Evolutionary conservation across 2,888 invertebrate species (phyloP).

Genomic region (Drosophila vallismaia): DNA sequence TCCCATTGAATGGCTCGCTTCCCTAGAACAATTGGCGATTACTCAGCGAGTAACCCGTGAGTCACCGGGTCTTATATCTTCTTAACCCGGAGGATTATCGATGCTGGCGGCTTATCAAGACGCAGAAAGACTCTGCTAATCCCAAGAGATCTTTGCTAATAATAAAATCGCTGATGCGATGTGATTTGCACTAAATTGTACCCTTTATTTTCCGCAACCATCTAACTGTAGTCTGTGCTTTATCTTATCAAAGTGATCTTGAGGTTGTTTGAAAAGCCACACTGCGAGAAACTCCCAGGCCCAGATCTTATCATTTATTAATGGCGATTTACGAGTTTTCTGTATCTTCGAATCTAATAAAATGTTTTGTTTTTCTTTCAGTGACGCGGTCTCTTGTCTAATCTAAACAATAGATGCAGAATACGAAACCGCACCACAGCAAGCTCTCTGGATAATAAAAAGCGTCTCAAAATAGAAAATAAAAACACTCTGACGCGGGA

Average conservation of each 20-base stretch:
- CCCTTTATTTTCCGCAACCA: neutral
- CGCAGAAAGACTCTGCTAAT: neutral
- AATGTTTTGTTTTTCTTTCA: conserved; percentile 9
- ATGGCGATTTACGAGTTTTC: conserved; percentile 11
- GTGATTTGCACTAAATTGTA: conserved; percentile 57
- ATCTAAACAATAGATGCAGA: conserved; percentile 48
- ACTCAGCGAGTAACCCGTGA: conserved; percentile 36
- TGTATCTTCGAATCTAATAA: neutral
- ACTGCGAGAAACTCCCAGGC: conserved; percentile 40
- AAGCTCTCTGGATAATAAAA: conserved; percentile 7
- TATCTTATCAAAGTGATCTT: conserved; percentile 78
- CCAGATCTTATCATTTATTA: neutral
- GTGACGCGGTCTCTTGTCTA: conserved; percentile 48
- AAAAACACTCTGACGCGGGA: conserved; percentile 41
- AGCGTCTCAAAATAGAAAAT: conserved; percentile 25
- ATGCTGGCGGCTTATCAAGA: conserved; percentile 11
- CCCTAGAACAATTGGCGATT: conserved; percentile 53
- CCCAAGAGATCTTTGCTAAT: neutral
- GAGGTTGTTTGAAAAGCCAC: conserved; percentile 46
- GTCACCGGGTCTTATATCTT: conserved; percentile 17
- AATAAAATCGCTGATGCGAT: conserved; percentile 38
- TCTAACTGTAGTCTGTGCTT: conserved; percentile 38
- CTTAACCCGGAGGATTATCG: conserved; percentile 23
- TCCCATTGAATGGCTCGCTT: conserved; percentile 63
- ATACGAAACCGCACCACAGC: conserved; percentile 15